Conservation (phyloP, 2,797 vertebrate species). For the Antrozous pallidus region DNA sequence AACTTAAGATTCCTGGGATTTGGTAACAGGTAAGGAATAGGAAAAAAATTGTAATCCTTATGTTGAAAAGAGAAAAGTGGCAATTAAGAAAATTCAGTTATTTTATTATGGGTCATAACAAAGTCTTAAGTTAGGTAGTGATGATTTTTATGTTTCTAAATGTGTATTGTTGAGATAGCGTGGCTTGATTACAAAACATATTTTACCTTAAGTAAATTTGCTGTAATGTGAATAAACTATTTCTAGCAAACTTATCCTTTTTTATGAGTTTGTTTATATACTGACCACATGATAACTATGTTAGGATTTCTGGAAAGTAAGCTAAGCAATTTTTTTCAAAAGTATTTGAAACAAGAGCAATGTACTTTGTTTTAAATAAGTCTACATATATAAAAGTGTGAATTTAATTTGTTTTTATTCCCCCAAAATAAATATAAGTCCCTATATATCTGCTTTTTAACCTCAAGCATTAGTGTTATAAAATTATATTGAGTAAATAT, state of each 20-base stretch:
- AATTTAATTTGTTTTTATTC: neutral
- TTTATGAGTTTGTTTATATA: constrained; percentile 6
- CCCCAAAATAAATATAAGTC: neutral
- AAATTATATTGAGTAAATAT: neutral
- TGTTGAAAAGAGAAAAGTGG: neutral
- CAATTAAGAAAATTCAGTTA: neutral
- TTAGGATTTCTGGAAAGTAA: neutral
- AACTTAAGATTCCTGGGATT: neutral
- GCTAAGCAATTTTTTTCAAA: neutral
- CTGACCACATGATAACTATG: neutral
- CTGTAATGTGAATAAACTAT: no score
- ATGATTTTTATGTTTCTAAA: neutral
- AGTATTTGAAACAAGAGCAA: neutral
- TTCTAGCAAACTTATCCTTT: neutral
- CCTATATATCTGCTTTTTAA: neutral
- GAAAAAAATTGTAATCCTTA: neutral
- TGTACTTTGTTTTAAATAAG: neutral
- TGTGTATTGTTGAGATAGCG: neutral
- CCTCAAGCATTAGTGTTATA: neutral
- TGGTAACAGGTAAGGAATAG: neutral
- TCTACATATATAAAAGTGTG: neutral
- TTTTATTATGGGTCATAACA: neutral
- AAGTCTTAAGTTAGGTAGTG: neutral
- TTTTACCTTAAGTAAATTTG: neutral
- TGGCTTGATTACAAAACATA: neutral